Base-by-base conservation (phyloP, 2,888 invertebrate species). In the Oxytorus armatus region DNA sequence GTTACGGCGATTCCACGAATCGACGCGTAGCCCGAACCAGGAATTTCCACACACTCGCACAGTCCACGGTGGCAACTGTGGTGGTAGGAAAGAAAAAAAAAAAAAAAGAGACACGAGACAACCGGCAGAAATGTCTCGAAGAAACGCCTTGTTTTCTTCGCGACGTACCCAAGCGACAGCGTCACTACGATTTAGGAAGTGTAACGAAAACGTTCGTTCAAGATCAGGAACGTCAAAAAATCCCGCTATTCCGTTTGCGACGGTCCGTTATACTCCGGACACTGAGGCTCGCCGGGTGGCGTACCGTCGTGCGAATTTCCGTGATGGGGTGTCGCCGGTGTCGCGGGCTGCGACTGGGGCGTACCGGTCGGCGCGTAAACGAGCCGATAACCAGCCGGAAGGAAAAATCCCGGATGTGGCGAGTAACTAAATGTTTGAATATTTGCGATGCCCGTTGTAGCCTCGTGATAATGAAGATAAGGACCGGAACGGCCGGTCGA, bases 341-440 rank as follows among this genome's bases (percentile, higher is more conserved):
- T 92, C 7, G 89, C 88, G n/a, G 90, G 90, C 70, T 91, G 90
- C n/a, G 88, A 85, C 14, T 89, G 90, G 18, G 91, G 86, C 5
- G 89, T 88, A 16, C 88, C 88, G 4, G 88, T 82, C 0, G 92
- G 90, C 29, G 92, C 90, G 68, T 90, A 92, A 44, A 91, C 87
- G 39, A 91, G 79, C 39, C 90, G 85, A 73, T 91, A 91, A 49
- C 91, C 91, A 61, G 91, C 88, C 1, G 92, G 91, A 66, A 91
- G 80, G 73, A 91, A 90, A 84, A 91, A 90, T 39, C 92, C 88
- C n/a, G 90, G 89, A 61, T 90, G 89, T 1, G 91, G 85, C 8
- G 91, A 86, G 74, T 89, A 90, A 61, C 88, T 88, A 55, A 91
- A 92, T 4, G 90, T 84, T 78, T 89, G 90, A 79, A 91, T 88